phyloP scores from a whole-genome alignment of 2,797 vertebrate species.

The Catostomus latipinnis region DNA sequence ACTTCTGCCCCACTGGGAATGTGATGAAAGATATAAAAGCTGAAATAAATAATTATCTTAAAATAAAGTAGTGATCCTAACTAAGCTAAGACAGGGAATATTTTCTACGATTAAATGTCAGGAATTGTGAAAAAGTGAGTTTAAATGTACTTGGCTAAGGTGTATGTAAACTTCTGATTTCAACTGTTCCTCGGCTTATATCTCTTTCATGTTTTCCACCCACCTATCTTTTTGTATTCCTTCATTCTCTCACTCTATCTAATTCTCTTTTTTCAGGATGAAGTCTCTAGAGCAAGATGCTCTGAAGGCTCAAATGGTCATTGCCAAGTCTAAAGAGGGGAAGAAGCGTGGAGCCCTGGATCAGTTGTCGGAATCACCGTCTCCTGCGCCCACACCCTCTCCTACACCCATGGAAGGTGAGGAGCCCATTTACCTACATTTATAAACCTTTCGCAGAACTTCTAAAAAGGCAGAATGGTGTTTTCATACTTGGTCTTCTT shows the following conservation, averaged over 20 bases:
- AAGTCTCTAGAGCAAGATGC: constrained; percentile 98
- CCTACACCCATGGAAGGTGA: constrained; percentile 94
- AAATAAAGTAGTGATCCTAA: too few relatives aligned
- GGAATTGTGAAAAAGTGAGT: too few relatives aligned
- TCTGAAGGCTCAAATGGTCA: constrained; percentile 97
- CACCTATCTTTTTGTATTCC: not conserved
- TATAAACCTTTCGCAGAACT: not conserved
- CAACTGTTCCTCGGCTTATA: not conserved
- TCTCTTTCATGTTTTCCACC: too few relatives aligned
- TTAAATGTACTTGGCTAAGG: too few relatives aligned
- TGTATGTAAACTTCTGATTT: too few relatives aligned
- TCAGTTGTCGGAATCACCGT: constrained; percentile 91
- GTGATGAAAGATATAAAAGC: too few relatives aligned
- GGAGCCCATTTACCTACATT: not conserved
- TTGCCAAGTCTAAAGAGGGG: constrained; percentile 94
- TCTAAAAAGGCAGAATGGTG: not conserved
- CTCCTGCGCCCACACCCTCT: constrained; percentile 90
- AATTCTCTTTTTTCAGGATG: constrained; percentile 83
- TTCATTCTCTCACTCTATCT: not conserved
- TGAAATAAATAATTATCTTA: too few relatives aligned
- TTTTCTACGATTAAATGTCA: too few relatives aligned
- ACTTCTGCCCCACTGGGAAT: too few relatives aligned
- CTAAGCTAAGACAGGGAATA: too few relatives aligned
- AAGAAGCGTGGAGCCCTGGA: constrained; percentile 90
- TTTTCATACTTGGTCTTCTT: not conserved